Evolutionary conservation across 1,140 invertebrate species (phyloP).

Genomic region (Paralvinella palmiformis): DNA sequence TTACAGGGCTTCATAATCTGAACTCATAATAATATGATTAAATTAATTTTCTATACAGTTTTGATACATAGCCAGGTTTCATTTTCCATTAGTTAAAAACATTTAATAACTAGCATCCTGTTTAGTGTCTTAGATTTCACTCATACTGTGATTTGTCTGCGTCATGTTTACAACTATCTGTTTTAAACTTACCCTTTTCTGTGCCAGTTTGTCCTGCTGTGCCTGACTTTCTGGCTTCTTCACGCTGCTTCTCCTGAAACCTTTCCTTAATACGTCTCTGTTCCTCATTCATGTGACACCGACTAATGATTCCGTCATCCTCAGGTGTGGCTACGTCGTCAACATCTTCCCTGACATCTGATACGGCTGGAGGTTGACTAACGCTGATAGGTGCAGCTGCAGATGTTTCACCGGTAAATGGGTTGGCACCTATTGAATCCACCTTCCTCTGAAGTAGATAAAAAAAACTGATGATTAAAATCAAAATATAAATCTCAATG

Average conservation of each 20-base stretch:
- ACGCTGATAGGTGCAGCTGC: not conserved
- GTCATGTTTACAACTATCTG: no score
- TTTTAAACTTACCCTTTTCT: conserved; percentile 32
- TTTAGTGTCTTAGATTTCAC: no score
- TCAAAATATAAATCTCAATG: no score
- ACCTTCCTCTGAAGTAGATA: not conserved
- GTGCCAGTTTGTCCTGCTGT: conserved; percentile 29
- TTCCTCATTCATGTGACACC: conserved; percentile 31
- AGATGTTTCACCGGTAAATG: conserved; percentile 9
- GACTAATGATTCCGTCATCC: conserved; percentile 30
- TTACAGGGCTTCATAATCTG: no score
- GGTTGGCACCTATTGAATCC: conserved; percentile 17
- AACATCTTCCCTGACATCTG: not conserved
- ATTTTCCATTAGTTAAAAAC: no score
- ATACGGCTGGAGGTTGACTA: not conserved
- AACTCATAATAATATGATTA: no score
- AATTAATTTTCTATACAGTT: no score
- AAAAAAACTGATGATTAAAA: not conserved
- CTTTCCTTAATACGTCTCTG: conserved; percentile 30
- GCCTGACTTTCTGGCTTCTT: conserved; percentile 31
- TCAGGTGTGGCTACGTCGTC: not conserved
- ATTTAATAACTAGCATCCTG: no score
- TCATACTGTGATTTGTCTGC: no score
- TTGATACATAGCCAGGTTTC: no score
- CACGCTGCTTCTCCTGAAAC: conserved; percentile 35